These are phyloP conservation scores for Carabus problematicus DNA, from an alignment of 2,888 invertebrate genomes.

Conservation along the genomic window DNA sequence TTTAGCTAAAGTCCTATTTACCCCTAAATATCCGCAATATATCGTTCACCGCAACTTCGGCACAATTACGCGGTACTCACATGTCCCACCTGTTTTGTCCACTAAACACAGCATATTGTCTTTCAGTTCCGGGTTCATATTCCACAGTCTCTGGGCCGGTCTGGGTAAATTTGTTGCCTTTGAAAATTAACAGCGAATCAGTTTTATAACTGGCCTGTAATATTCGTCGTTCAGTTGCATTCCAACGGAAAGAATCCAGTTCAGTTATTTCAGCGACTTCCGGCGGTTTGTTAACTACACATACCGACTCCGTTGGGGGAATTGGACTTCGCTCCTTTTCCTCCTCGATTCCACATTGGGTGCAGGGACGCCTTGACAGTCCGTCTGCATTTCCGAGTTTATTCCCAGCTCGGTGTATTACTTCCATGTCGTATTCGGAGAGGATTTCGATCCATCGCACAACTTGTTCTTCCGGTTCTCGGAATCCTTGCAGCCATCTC, in stretches of 20 bases:
- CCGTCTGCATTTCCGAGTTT: too few species aligned
- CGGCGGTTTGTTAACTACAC: not conserved
- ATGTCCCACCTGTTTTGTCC: not conserved
- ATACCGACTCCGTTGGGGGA: not conserved
- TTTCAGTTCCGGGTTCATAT: too few species aligned
- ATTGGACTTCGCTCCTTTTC: not conserved
- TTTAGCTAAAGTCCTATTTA: not conserved
- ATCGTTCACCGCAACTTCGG: slow-evolving; percentile 14
- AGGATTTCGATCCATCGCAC: too few species aligned
- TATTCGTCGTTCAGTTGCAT: too few species aligned
- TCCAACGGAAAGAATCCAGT: not conserved
- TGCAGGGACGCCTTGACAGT: too few species aligned
- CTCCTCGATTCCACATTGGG: too few species aligned
- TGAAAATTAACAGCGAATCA: not conserved
- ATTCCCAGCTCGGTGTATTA: too few species aligned
- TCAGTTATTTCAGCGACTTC: not conserved
- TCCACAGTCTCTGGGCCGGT: not conserved
- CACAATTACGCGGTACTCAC: slow-evolving; percentile 13
- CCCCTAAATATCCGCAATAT: slow-evolving; percentile 25
- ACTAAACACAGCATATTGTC: too few species aligned
- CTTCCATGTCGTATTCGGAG: too few species aligned
- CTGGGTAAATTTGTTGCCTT: slow-evolving; percentile 3
- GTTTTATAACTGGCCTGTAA: too few species aligned
- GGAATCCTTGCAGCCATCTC: too few species aligned
- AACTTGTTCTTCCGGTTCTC: too few species aligned